A percentile compares a stretch with the other conserved stretches of the same genome.
Conservation (phyloP, 2,113 vertebrate genomes). For the Dasypus novemcinctus region DNA sequence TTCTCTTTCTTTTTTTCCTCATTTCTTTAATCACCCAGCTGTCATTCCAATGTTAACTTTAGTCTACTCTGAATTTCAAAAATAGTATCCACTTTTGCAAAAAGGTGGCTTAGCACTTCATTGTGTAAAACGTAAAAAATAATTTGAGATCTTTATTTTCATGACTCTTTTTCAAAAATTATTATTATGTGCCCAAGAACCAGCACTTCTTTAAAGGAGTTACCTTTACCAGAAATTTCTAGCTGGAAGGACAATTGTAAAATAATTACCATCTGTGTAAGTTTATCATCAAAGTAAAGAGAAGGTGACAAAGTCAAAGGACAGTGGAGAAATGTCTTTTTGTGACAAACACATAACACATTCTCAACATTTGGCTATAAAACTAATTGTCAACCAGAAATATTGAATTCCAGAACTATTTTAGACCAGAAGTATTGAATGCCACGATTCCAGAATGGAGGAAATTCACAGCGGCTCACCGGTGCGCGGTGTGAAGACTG, state of each 20-base stretch:
- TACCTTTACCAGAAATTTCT: slow-evolving; percentile 1
- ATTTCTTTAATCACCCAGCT: background rate
- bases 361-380: background rate
- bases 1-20: background rate
- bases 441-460: background rate
- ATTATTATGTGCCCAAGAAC: background rate
- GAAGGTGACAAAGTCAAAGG: background rate
- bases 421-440: background rate
- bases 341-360: background rate
- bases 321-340: background rate
- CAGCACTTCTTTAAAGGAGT: background rate
- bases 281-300: slow-evolving; percentile 18
- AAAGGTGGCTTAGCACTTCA: background rate
- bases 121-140: background rate
- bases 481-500: background rate
- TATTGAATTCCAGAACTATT: too few relatives aligned
- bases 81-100: background rate
- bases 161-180: background rate
- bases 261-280: background rate
- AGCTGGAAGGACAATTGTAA: background rate
- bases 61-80: background rate
- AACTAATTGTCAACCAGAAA: background rate
- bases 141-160: slow-evolving; percentile 33
- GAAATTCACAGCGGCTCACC: background rate
- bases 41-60: background rate